phyloP scores from a whole-genome alignment of 2,113 vertebrate species.

The Chauna torquata region DNA sequence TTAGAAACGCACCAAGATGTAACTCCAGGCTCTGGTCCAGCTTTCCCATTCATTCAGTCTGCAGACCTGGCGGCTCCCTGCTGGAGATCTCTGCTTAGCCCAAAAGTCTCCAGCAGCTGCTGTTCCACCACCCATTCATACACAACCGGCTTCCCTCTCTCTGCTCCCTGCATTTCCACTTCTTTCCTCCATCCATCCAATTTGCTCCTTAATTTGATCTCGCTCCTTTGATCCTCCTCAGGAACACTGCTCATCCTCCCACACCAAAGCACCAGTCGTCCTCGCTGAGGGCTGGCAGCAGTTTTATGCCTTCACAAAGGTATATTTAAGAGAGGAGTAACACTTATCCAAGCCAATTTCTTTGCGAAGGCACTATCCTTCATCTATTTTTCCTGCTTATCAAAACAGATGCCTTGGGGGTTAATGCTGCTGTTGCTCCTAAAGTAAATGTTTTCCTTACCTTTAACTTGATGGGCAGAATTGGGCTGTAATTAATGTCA shows the following conservation, averaged over 20 bases:
- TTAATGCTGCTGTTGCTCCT: not conserved
- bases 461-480: slow-evolving; percentile 24
- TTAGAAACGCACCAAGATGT: slow-evolving; percentile 17
- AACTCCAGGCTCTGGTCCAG: slow-evolving; percentile 52
- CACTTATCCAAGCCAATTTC: not conserved
- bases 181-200: not conserved
- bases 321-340: not conserved
- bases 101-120: not conserved
- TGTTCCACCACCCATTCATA: not conserved
- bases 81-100: slow-evolving; percentile 25
- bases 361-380: not conserved
- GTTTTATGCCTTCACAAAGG: not conserved
- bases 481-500: not conserved
- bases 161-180: not conserved
- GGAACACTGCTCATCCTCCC: not conserved
- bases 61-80: slow-evolving; percentile 27
- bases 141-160: not conserved
- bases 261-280: not conserved
- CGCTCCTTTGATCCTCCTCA: not conserved
- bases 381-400: not conserved
- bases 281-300: not conserved
- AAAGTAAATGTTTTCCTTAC: not conserved
- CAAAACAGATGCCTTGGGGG: not conserved
- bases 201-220: slow-evolving; percentile 18
- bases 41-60: slow-evolving; percentile 52